Conservation (phyloP, 2,888 invertebrate species). For the Osmoderma eremita region DNA sequence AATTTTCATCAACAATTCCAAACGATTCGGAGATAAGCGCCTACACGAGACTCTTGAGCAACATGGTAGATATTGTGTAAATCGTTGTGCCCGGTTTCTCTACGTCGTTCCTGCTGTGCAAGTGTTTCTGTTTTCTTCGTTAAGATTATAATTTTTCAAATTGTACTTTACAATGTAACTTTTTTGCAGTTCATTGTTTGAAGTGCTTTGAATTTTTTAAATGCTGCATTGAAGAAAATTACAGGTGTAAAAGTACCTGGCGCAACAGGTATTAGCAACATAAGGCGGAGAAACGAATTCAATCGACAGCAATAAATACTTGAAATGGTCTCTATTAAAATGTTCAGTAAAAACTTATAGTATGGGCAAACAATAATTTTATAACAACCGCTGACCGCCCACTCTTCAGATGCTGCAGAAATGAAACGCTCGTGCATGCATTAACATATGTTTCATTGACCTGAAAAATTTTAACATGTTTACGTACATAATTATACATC, state of each 20-base stretch:
- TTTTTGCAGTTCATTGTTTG: too few relatives aligned
- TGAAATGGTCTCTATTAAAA: conserved; percentile 11
- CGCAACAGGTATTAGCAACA: conserved; percentile 4
- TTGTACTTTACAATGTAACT: too few relatives aligned
- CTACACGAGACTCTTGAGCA: too few relatives aligned
- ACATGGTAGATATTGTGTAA: too few relatives aligned
- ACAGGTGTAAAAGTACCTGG: not conserved
- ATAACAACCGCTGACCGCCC: conserved; percentile 12
- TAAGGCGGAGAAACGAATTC: conserved; percentile 12
- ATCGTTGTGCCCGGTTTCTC: too few relatives aligned
- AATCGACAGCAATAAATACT: conserved; percentile 13
- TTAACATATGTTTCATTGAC: conserved; percentile 28
- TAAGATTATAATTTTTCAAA: too few relatives aligned
- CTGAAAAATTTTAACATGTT: conserved; percentile 18
- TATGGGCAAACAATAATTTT: conserved; percentile 17
- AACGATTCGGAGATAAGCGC: too few relatives aligned
- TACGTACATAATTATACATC: conserved; percentile 17
- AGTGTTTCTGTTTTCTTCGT: too few relatives aligned
- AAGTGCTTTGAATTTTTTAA: too few relatives aligned
- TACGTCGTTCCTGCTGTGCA: too few relatives aligned
- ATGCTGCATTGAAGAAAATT: too few relatives aligned
- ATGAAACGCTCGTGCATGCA: conserved; percentile 16
- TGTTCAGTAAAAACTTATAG: conserved; percentile 17
- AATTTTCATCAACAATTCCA: too few relatives aligned
- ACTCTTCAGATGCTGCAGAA: conserved; percentile 9